phyloP scores from a whole-genome alignment of 2,888 invertebrate species.

The Polydrusus pterygomalis region DNA sequence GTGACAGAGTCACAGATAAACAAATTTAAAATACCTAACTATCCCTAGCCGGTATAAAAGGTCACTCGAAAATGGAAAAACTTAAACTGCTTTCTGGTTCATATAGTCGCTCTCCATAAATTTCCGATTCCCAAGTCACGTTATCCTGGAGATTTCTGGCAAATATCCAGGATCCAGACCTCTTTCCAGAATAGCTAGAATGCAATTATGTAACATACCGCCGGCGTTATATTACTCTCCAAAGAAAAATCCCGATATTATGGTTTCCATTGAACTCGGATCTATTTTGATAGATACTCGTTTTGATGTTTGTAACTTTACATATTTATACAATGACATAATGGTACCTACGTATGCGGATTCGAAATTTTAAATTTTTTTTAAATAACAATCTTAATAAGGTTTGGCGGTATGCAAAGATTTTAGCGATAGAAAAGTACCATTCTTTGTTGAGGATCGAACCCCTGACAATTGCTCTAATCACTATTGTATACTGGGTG shows the following conservation, averaged over 20 bases:
- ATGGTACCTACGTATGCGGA: no score
- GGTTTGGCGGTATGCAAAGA: no score
- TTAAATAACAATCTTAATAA: no score
- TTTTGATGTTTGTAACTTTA: constrained; percentile 1
- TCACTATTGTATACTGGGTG: no score
- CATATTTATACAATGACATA: no score
- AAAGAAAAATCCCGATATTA: constrained; percentile 30
- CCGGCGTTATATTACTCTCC: constrained; percentile 25
- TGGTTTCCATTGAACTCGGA: constrained; percentile 1
- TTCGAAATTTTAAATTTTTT: no score
- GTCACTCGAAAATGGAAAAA: constrained; percentile 32
- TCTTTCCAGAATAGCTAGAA: constrained; percentile 37
- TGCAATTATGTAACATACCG: constrained; percentile 39
- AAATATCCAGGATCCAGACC: constrained; percentile 27
- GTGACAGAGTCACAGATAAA: no score
- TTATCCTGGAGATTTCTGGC: constrained; percentile 32
- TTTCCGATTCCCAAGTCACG: constrained; percentile 37
- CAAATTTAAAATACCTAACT: background rate
- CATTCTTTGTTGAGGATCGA: no score
- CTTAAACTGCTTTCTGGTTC: constrained; percentile 30
- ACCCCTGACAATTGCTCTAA: no score
- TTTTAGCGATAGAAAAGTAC: no score
- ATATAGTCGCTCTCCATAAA: constrained; percentile 34
- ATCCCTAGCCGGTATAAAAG: constrained; percentile 1
- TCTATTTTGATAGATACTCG: constrained; percentile 16